Base-by-base conservation (phyloP, 2,797 vertebrate species). In the Malurus leucopterus region DNA sequence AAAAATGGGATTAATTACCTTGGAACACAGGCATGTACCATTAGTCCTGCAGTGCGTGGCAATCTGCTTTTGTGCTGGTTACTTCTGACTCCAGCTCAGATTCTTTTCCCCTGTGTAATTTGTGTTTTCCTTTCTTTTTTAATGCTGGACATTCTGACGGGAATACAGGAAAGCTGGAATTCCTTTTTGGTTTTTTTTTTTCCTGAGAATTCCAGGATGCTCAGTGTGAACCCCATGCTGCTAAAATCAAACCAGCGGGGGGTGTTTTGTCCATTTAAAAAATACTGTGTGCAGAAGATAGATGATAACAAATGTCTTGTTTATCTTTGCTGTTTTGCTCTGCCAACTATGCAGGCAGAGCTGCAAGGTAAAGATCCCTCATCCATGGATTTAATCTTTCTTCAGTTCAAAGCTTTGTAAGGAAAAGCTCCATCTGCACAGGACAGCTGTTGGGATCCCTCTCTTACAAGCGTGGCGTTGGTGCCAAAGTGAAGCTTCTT, bases 1-100 rank as follows among this genome's bases (percentile, higher is more conserved):
- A 94, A 95, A 96, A 96, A 93, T 88, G 96, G 94, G 96, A 98
- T 98, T 97, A 97, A 97, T 97, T 98, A 96, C 95, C 94, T 94
- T 95, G 91, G 96, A 93, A 94, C 94, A 89, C 87, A 93, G 94
- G 89, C 79, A 53, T 78, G 16, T 43, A 87, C 93, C 90, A 91
- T 98, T 96, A 96, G 95, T 97, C 97, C 95, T 90, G 89, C 93
- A 88, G 80, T 95, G 96, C 90, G 92, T 95, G 88, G 89, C 71
- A 70, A 59, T 74, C 93, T 94, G 93, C 96, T 95, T 92, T 76
- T 82, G 20, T 94, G 90, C 91, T 91, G 82, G 69, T 95, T 97
- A 81, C 72, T 94, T 91, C 93, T 92, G 96, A 93, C 27, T 92
- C 47, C 8, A 95, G 85, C 58, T 95, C 93, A 82, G 24, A 65